These are phyloP conservation scores for Drosophila tani DNA, from an alignment of 1,140 invertebrate genomes.

Conservation along the genomic window DNA sequence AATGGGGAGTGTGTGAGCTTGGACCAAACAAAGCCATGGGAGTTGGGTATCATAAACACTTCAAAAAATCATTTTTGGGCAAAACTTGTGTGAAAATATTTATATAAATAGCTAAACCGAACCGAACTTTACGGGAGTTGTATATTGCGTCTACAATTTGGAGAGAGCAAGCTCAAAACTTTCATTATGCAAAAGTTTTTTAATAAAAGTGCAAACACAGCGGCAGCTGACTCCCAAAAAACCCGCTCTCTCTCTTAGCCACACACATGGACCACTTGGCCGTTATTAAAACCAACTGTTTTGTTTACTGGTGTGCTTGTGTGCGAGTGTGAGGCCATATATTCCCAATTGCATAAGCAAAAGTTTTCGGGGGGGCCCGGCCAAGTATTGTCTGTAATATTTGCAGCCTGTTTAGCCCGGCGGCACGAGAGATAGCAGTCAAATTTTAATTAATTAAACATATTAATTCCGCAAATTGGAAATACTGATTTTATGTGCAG, in stretches of 20 bases:
- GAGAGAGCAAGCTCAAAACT: conserved; percentile 69
- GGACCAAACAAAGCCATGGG: background rate
- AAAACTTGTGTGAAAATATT: conserved; percentile 64
- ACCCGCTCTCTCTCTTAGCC: conserved; percentile 7
- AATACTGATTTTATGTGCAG: conserved; percentile 8
- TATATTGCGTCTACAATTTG: conserved; percentile 70
- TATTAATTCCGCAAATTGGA: conserved; percentile 1
- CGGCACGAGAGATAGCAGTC: background rate
- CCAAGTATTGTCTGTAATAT: background rate
- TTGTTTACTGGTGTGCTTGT: conserved; percentile 27
- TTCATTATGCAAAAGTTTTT: conserved; percentile 83
- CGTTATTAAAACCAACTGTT: conserved; percentile 68
- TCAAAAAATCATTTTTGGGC: conserved; percentile 50
- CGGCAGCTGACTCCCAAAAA: conserved; percentile 34
- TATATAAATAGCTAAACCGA: conserved; percentile 67
- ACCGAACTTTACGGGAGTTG: conserved; percentile 52
- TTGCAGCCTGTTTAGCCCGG: conserved; percentile 16
- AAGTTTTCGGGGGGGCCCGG: background rate
- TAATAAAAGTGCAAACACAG: conserved; percentile 77
- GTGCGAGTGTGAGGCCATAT: background rate
- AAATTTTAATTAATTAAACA: conserved; percentile 30
- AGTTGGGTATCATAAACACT: conserved; percentile 31
- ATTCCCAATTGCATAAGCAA: conserved; percentile 13
- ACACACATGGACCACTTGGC: conserved; percentile 30
- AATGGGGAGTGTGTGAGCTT: background rate